Evolutionary conservation across 2,113 vertebrate species (phyloP).

Genomic region (Tylochromis polylepis): DNA sequence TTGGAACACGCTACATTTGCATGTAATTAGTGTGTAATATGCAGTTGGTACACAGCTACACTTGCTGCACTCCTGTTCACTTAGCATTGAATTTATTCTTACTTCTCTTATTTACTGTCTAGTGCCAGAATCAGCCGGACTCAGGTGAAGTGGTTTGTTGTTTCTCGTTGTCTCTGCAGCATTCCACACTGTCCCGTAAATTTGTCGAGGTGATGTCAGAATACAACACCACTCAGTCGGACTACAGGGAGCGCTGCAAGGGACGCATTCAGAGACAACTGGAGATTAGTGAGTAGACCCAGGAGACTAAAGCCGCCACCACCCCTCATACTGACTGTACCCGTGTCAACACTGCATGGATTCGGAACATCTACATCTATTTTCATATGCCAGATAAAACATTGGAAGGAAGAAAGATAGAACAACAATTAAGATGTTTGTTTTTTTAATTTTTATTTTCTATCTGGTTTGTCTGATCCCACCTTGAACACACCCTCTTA

Average conservation of each 20-base stretch:
- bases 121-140: neutral
- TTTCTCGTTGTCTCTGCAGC: slow-evolving; percentile 57
- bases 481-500: neutral
- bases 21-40: neutral
- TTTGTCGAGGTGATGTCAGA: slow-evolving; percentile 95
- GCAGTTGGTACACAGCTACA: neutral
- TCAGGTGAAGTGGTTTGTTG: neutral
- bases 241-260: slow-evolving; percentile 93
- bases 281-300: slow-evolving; percentile 85
- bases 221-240: slow-evolving; percentile 90
- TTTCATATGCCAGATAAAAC: neutral
- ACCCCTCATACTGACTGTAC: neutral
- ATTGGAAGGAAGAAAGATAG: too few species aligned
- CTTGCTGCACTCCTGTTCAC: neutral
- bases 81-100: neutral
- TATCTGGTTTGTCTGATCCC: neutral
- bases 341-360: neutral
- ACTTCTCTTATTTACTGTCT: neutral
- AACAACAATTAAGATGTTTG: too few species aligned
- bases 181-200: slow-evolving; percentile 87
- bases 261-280: slow-evolving; percentile 89
- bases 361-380: neutral
- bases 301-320: neutral
- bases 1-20: neutral
- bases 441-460: neutral